Base-by-base conservation (phyloP, 2,113 vertebrate genomes). In the Apodemus sylvaticus region DNA sequence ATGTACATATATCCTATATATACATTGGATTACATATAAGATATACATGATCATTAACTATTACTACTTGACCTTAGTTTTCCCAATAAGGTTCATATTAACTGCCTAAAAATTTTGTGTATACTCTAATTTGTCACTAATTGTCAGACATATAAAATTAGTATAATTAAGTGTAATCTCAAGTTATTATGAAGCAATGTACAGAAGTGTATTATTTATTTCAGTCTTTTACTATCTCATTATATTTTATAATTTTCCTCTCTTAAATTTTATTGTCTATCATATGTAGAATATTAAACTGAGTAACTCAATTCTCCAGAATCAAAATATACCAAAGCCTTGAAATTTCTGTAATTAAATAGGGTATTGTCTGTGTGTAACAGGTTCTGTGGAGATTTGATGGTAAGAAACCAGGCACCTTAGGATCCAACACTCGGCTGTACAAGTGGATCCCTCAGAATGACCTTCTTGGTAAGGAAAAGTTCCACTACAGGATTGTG, bases 371-470 rank as follows among this genome's bases (percentile, higher is more conserved):
- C 12, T 94, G 86, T 91, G 86, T 91, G 94, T 95, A 55, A 68
- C 86, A 99, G 99, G 99, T 99, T 45, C 86, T 99, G 4, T 99
- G 99, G 99, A 89, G 98, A 82, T 99, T 98, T 94, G 96, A 95
- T 66, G 99, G 99, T 0, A 98, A 98, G 92, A 98, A 96, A 71
- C 99, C 99, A 86, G 98, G 97, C 22, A 96, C 98, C 3, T 95
- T 99, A 89, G 98, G 98, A 14, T 71, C 98, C 10, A 99, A 99
- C 93, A 99, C 99, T 1, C 98, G 91, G 77, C 29, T 98, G 81
- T 99, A 97, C 95, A 98, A 99, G 34, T 99, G 99, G 99, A 98
- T 99, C 86, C 99, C 99, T 42, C 99, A 99, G 94, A 99, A 99
- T 70, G 99, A 99, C 90, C 98, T 99, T 82, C 98, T 99, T 34